Evolutionary conservation across 2,113 vertebrate species (phyloP).

Genomic region (Fregata magnificens): DNA sequence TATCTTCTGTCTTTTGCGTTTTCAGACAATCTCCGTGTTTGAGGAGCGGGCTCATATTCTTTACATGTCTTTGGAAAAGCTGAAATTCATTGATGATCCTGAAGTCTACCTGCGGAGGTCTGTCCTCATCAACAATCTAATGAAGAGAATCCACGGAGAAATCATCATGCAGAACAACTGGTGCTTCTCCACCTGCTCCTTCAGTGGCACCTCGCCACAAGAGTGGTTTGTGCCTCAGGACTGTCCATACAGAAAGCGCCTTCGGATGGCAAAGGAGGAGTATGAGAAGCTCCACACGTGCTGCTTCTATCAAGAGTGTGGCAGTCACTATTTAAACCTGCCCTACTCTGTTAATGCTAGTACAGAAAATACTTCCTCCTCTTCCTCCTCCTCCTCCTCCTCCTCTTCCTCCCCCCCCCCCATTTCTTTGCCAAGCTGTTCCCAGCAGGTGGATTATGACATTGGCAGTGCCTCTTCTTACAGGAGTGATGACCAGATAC

Average conservation of each 20-base stretch:
- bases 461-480: constrained; percentile 66
- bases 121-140: constrained; percentile 94
- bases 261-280: constrained; percentile 86
- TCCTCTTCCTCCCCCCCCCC: constrained; percentile 59
- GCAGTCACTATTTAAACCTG: constrained; percentile 87
- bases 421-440: constrained; percentile 77
- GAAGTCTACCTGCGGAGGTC: constrained; percentile 94
- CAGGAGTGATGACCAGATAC: constrained; percentile 71
- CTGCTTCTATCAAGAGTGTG: constrained; percentile 89
- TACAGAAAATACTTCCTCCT: constrained; percentile 68
- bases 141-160: constrained; percentile 90
- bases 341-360: constrained; percentile 84
- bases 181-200: constrained; percentile 85
- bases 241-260: constrained; percentile 87
- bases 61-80: constrained; percentile 95
- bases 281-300: constrained; percentile 85
- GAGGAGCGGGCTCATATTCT: constrained; percentile 94
- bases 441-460: constrained; percentile 77
- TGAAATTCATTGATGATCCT: constrained; percentile 94
- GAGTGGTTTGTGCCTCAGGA: constrained; percentile 85
- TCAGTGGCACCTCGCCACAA: constrained; percentile 69
- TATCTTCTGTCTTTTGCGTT: not conserved
- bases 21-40: constrained; percentile 86
- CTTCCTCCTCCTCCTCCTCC: constrained; percentile 45
- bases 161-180: constrained; percentile 94